Conservation (phyloP, 2,888 invertebrate genomes). For the Argyra leucocephala region DNA sequence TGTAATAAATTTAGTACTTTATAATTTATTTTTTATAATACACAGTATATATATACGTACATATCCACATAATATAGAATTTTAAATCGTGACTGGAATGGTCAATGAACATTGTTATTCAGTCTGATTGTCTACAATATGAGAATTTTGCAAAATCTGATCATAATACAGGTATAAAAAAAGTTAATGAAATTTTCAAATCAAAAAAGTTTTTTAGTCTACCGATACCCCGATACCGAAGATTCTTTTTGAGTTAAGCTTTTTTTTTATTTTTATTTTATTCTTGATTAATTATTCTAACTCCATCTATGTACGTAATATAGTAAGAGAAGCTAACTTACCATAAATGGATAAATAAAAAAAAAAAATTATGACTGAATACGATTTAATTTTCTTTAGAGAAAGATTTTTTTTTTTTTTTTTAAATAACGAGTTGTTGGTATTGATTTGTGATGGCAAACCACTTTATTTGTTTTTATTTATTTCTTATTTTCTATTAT, state of each 20-base stretch:
- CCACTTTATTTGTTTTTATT: background rate
- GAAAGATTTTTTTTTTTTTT: background rate
- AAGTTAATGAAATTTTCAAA: background rate
- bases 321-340: background rate
- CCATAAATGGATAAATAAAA: background rate
- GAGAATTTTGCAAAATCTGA: too few relatives aligned
- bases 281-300: conserved; percentile 6
- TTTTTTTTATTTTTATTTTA: background rate
- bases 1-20: too few relatives aligned
- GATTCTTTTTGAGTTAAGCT: background rate
- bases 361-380: background rate
- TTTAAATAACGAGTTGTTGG: background rate
- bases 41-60: too few relatives aligned
- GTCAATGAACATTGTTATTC: background rate
- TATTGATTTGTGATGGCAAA: conserved; percentile 3
- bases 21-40: too few relatives aligned
- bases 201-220: background rate
- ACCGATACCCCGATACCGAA: background rate
- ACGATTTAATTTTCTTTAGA: background rate
- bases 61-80: background rate
- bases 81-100: background rate
- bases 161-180: background rate
- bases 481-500: background rate
- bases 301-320: background rate
- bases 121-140: background rate